phyloP scores from a whole-genome alignment of 2,888 invertebrate species.

The Spodoptera exigua region DNA sequence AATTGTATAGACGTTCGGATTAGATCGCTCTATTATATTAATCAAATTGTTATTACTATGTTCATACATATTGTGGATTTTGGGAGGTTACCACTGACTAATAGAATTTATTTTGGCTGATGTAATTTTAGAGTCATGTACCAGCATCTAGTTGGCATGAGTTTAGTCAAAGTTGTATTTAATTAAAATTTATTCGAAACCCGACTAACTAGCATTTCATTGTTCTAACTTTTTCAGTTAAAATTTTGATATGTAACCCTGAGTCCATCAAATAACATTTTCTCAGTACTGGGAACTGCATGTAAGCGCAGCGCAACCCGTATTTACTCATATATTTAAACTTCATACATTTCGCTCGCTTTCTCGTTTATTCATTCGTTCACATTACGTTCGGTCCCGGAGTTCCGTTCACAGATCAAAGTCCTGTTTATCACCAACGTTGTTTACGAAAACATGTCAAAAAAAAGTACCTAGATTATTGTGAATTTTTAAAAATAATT shows the following conservation, averaged over 20 bases:
- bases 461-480: background rate
- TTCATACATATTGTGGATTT: no score
- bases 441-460: conserved; percentile 27
- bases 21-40: no score
- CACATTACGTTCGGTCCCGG: conserved; percentile 8
- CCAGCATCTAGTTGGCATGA: no score
- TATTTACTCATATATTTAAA: conserved; percentile 27
- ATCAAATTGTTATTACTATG: no score
- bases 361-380: conserved; percentile 28
- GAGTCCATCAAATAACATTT: conserved; percentile 24
- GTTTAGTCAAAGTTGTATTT: no score
- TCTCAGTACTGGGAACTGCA: conserved; percentile 16
- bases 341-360: conserved; percentile 21
- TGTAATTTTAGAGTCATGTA: no score
- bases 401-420: conserved; percentile 27
- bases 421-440: conserved; percentile 12
- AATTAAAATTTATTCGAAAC: no score
- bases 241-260: background rate
- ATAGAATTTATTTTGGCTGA: no score
- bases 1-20: no score
- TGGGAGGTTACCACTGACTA: no score
- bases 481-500: conserved; percentile 11
- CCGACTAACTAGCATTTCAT: background rate
- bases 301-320: conserved; percentile 12
- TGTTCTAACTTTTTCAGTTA: background rate